Conservation (phyloP, 2,888 invertebrate genomes). For the Neoscelio sp. region DNA sequence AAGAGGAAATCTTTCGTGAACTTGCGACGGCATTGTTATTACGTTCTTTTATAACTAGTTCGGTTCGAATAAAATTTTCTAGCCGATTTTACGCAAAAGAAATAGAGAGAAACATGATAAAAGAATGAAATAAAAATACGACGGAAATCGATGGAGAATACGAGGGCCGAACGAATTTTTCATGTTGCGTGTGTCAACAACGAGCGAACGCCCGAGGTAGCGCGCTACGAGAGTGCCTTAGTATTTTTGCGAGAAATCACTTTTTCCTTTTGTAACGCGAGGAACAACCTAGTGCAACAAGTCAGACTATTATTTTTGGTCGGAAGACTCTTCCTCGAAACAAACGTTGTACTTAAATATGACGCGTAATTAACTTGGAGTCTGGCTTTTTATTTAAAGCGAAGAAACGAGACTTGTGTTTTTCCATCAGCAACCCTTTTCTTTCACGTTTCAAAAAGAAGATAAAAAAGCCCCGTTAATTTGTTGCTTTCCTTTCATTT, state of each 20-base stretch:
- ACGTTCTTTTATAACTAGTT: neutral
- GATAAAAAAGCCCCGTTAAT: too few relatives aligned
- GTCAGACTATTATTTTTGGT: constrained; percentile 38
- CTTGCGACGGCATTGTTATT: neutral
- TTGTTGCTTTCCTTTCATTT: too few relatives aligned
- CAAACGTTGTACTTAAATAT: constrained; percentile 19
- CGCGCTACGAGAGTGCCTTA: constrained; percentile 14
- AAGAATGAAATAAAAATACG: constrained; percentile 15
- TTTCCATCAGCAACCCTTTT: neutral
- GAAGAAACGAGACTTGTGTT: neutral
- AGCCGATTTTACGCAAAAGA: constrained; percentile 3
- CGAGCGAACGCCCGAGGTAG: constrained; percentile 20
- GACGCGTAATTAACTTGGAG: constrained; percentile 15
- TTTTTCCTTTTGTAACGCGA: constrained; percentile 16
- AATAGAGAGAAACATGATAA: neutral
- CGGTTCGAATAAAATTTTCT: neutral
- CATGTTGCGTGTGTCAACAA: constrained; percentile 36
- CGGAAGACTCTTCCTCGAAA: constrained; percentile 5
- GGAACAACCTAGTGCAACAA: constrained; percentile 28
- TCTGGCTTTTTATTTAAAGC: constrained; percentile 8
- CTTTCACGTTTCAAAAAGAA: too few relatives aligned
- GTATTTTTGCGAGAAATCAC: constrained; percentile 32
- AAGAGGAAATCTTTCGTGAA: neutral
- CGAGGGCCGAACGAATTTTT: constrained; percentile 13
- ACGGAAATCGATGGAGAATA: constrained; percentile 15